Base-by-base conservation (phyloP, 2,113 vertebrate species). In the Capra hircus region DNA sequence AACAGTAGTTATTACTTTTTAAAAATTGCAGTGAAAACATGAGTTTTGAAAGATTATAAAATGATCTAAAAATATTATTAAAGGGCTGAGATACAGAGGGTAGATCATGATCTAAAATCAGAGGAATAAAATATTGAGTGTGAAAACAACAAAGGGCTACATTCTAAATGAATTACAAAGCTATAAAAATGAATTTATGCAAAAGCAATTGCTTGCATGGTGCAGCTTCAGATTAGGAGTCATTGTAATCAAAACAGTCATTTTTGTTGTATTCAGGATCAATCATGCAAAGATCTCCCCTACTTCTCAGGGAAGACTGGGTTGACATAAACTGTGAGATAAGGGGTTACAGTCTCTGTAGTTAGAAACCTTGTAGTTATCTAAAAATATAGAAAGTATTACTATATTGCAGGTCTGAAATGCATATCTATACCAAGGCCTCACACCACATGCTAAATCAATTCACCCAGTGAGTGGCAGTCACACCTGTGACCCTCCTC, bases 1-100 rank as follows among this genome's bases (percentile, higher is more conserved):
- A 88, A 64, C 1, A 91, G 8, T 87, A 85, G 15, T 89, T 88
- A 82, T 36, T 27, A 82, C 45, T 81, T 82, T 91, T 91, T 78
- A 11, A 25, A 52, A 94, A 83, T 16, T 30, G 2, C 67, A 95
- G 53, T 92, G 53, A 92, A 95, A 67, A 55, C 50, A 0, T 90
- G 10, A 94, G 23, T 85, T 96, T 90, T 87, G 90, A 53, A 40
- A 94, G 85, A 96, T 81, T 67, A 81, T 67, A 60, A 53, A 96
- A 86, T 36, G 27, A 36, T 40, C 48, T 40, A 90, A 30, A 94
- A 57, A 23, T 94, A 57, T 43, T 88, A 48, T 64, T 88, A 88
- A 2, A 82, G 10, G 43, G 4, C 52, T 91, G 57, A 94, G 10
- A 91, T 88, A 84, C 67, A 62, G 27, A 43, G 55, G 45, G 10